Base-by-base conservation (phyloP, 2,888 invertebrate genomes). In the Eucera pruinosa region DNA sequence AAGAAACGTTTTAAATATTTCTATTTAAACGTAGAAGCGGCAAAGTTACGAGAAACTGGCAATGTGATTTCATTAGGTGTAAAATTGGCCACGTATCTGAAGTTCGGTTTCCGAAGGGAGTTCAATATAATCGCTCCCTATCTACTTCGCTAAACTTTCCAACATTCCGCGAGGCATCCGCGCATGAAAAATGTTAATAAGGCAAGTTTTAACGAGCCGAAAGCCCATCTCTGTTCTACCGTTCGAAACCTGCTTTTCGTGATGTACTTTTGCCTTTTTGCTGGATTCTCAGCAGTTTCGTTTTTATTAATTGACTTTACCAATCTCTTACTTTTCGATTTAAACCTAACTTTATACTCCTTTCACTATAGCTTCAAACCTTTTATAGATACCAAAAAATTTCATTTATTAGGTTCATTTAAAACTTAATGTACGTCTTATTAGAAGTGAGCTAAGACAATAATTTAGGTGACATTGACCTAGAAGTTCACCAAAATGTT, bases 181-280 rank as follows among this genome's bases (percentile, higher is more conserved):
- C 68, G 88, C 87, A 89, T 89, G 89, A 90, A 90, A 90, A 90
- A 90, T 90, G 88, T 91, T 90, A 90, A 91, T 90, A 90, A 90
- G 89, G 86, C 88, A 91, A 90, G 90, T 91, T 91, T 91, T 91
- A 91, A 91, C 89, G 90, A 90, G 89, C 78, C 84, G 67, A 81
- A 81, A 83, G 81, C 72, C 52, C 69, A 73, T 61, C 69, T 65
- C 69, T 72, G 66, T 60, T 80, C 79, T 73, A 58, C 70, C 80
- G 82, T 70, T 67, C 76, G 76, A 67, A 72, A 57, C 25, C 70
- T 50, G 45, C 41, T 27, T 62, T 36, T 60, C 73, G 64, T 36
- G 48, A 70, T 52, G 69, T 67, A 54, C 47, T 55, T 64, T 62
- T 61, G 68, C 68, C 64, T 48, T 54, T 70, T 58, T 4, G 39